Evolutionary conservation across 1,140 invertebrate genomes (phyloP).

Genomic region (Achatina immaculata): DNA sequence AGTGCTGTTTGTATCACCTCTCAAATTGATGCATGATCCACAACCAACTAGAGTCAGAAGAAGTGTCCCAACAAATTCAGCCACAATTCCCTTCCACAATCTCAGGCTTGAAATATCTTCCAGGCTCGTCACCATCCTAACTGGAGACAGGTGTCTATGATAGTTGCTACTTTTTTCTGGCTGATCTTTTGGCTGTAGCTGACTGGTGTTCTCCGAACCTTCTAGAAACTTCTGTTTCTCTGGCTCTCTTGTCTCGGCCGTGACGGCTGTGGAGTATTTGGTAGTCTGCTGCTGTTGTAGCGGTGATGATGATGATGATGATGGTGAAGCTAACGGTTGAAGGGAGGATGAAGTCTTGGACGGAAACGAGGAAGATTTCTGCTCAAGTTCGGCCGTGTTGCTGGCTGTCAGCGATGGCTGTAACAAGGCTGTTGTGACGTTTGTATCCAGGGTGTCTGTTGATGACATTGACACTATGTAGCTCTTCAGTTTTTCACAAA

Average conservation of each 20-base stretch:
- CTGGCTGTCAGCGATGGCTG: neutral
- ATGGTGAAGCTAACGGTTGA: neutral
- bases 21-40: constrained; percentile 77
- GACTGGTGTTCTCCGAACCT: neutral
- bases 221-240: neutral
- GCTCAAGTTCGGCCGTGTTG: neutral
- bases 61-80: constrained; percentile 89
- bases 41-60: constrained; percentile 88
- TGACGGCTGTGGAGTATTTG: neutral
- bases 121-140: constrained; percentile 54
- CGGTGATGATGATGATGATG: neutral
- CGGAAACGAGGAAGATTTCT: neutral
- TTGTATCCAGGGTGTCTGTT: constrained; percentile 1
- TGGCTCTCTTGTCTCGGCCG: neutral
- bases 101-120: constrained; percentile 56
- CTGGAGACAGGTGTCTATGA: neutral
- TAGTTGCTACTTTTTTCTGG: neutral
- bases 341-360: neutral
- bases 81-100: constrained; percentile 69
- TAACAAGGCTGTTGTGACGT: neutral
- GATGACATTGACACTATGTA: neutral
- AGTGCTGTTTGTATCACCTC: constrained; percentile 47
- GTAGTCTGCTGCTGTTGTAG: no score
- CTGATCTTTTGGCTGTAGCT: neutral
- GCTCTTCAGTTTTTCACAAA: no score